A percentile compares a stretch with the other conserved stretches of the same genome.
phyloP scores from a whole-genome alignment of 2,113 vertebrate genomes.

The Hassar affinis region DNA sequence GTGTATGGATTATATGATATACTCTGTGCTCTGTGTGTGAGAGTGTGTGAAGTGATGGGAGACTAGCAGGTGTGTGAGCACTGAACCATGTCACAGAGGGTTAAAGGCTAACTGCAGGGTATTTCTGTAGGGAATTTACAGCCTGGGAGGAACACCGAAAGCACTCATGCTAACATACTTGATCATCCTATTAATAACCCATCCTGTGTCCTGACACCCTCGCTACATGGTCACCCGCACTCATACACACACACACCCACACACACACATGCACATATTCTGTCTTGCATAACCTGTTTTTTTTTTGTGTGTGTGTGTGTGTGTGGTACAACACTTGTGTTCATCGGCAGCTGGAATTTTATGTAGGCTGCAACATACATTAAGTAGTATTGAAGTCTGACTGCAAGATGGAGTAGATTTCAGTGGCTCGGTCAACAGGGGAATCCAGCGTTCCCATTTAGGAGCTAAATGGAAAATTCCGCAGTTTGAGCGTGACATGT shows the following conservation, averaged over 20 bases:
- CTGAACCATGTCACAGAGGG: slow-evolving; percentile 65
- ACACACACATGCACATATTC: slow-evolving; percentile 5
- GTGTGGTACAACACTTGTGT: slow-evolving; percentile 4
- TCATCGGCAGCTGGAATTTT: slow-evolving; percentile 19
- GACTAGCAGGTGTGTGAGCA: slow-evolving; percentile 67
- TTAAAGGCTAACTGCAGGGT: slow-evolving; percentile 72
- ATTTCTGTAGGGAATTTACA: slow-evolving; percentile 73
- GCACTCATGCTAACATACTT: slow-evolving; percentile 45
- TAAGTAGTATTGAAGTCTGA: slow-evolving; percentile 26
- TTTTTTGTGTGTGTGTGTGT: slow-evolving; percentile 15
- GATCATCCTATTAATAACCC: slow-evolving; percentile 69
- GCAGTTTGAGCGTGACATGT: slow-evolving; percentile 54
- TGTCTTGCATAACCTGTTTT: not conserved
- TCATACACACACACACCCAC: not conserved
- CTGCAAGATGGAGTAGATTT: slow-evolving; percentile 43
- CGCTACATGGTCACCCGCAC: slow-evolving; percentile 13
- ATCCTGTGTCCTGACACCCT: slow-evolving; percentile 46
- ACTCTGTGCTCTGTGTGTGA: slow-evolving; percentile 20
- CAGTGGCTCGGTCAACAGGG: slow-evolving; percentile 33
- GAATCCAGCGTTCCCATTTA: slow-evolving; percentile 41
- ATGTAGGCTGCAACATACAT: slow-evolving; percentile 30
- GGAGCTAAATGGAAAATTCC: slow-evolving; percentile 59
- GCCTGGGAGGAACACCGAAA: slow-evolving; percentile 53
- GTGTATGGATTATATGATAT: slow-evolving; percentile 21
- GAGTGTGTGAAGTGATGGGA: slow-evolving; percentile 51